Percentiles rank a stretch among this genome's conserved stretches.
phyloP scores from a whole-genome alignment of 2,113 vertebrate species.

The Pavo muticus region DNA sequence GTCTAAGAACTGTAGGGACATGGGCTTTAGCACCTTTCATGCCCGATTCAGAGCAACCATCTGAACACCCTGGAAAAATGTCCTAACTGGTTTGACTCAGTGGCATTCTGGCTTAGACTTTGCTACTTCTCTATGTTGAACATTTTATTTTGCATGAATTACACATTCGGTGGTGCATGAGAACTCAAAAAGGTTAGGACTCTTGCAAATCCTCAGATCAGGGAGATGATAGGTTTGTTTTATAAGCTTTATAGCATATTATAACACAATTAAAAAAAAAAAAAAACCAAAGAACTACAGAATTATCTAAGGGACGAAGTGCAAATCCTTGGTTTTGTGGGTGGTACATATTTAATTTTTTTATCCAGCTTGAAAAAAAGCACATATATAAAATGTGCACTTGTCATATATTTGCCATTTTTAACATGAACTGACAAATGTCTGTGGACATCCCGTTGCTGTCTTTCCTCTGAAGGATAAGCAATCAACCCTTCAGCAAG shows the following conservation, averaged over 20 bases:
- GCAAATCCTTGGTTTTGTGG: not conserved
- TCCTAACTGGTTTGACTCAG: not conserved
- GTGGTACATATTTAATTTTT: not conserved
- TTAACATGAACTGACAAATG: not conserved
- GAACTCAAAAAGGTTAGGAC: not conserved
- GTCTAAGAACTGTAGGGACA: not conserved
- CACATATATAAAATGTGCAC: not conserved
- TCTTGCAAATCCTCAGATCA: not conserved
- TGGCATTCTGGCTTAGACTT: not conserved
- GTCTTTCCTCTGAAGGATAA: not conserved
- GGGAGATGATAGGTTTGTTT: not conserved
- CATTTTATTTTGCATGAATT: not conserved
- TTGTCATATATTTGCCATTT: not conserved
- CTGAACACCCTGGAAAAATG: not conserved
- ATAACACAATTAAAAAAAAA: not conserved
- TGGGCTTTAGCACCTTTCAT: rapidly evolving
- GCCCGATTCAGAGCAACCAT: not conserved
- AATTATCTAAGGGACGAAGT: not conserved
- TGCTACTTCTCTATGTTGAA: not conserved
- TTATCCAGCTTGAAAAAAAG: not conserved
- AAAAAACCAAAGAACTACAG: not conserved
- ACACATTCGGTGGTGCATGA: not conserved
- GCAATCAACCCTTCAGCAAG: not conserved
- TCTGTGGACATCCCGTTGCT: not conserved
- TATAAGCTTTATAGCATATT: not conserved